Percentiles rank a stretch among this genome's conserved stretches.
Evolutionary conservation across 1,140 invertebrate species (phyloP).

Genomic region (Drosophila ambigua): DNA sequence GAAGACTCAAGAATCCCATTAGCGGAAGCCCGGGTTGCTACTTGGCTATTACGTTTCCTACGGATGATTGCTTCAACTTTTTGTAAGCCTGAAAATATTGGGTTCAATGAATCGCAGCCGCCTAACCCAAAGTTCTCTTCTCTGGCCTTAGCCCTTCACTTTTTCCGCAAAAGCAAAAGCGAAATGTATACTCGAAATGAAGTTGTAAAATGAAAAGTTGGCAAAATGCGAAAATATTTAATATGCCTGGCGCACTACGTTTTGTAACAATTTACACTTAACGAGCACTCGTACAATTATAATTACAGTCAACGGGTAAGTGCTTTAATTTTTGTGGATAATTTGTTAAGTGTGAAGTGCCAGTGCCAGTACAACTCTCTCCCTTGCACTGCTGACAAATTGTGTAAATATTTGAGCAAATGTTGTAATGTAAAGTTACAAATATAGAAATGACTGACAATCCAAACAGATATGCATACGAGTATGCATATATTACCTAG

Average conservation of each 20-base stretch:
- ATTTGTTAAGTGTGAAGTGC: slow-evolving; percentile 22
- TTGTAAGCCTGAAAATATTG: slow-evolving; percentile 22
- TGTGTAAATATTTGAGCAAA: slow-evolving; percentile 60
- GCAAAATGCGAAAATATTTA: slow-evolving; percentile 41
- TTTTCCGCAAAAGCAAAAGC: not conserved
- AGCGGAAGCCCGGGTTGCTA: slow-evolving; percentile 11
- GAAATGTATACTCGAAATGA: slow-evolving; percentile 7
- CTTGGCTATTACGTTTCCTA: slow-evolving; percentile 5
- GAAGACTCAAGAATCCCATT: slow-evolving; percentile 20
- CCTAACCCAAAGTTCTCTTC: slow-evolving; percentile 9
- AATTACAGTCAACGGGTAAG: slow-evolving; percentile 12
- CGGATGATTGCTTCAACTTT: slow-evolving; percentile 28
- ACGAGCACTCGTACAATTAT: not conserved
- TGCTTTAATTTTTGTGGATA: slow-evolving; percentile 10
- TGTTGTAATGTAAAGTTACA: slow-evolving; percentile 32
- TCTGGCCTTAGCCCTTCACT: slow-evolving; percentile 15
- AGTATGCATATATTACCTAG: not conserved
- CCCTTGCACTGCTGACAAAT: slow-evolving; percentile 30
- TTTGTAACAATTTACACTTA: slow-evolving; percentile 27
- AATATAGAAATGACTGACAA: slow-evolving; percentile 40
- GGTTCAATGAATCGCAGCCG: slow-evolving; percentile 47
- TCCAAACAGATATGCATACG: not conserved
- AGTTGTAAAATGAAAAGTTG: slow-evolving; percentile 42
- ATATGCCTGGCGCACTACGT: slow-evolving; percentile 24
- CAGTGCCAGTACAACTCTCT: not conserved